Conservation (phyloP, 2,113 vertebrate species). For the Lepus europaeus region DNA sequence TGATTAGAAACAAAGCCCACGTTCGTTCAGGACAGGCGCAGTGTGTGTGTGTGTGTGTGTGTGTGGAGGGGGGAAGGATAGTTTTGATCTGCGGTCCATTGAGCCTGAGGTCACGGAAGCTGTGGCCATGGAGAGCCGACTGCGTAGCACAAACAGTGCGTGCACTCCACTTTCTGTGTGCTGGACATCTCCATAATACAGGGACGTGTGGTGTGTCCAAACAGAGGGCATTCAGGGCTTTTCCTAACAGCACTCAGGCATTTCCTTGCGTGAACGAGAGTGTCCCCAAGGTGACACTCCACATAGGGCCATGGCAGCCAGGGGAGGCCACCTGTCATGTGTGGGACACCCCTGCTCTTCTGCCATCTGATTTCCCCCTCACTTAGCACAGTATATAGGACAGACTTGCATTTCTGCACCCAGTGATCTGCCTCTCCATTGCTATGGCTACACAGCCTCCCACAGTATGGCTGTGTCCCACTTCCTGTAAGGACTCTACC, state of each 20-base stretch:
- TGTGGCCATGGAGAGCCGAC: background rate
- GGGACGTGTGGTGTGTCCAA: background rate
- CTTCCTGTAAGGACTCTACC: slow-evolving; percentile 29
- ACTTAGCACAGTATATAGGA: background rate
- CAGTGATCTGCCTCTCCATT: background rate
- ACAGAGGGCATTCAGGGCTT: background rate
- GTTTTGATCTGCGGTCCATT: background rate
- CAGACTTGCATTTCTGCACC: slow-evolving; percentile 2
- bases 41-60: background rate
- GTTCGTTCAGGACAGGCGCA: background rate
- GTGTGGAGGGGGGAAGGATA: background rate
- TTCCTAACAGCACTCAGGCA: background rate
- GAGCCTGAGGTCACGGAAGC: background rate
- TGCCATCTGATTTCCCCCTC: background rate
- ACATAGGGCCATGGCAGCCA: background rate
- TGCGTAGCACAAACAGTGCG: too few species aligned
- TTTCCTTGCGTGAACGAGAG: slow-evolving; percentile 6
- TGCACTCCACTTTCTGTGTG: background rate
- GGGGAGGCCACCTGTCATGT: background rate
- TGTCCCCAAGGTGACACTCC: background rate
- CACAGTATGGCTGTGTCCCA: background rate
- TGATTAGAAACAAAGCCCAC: background rate
- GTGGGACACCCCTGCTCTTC: background rate
- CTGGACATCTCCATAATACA: background rate
- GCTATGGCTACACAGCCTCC: background rate